Conservation (phyloP, 2,888 invertebrate species). For the Ormyrus rosae region DNA sequence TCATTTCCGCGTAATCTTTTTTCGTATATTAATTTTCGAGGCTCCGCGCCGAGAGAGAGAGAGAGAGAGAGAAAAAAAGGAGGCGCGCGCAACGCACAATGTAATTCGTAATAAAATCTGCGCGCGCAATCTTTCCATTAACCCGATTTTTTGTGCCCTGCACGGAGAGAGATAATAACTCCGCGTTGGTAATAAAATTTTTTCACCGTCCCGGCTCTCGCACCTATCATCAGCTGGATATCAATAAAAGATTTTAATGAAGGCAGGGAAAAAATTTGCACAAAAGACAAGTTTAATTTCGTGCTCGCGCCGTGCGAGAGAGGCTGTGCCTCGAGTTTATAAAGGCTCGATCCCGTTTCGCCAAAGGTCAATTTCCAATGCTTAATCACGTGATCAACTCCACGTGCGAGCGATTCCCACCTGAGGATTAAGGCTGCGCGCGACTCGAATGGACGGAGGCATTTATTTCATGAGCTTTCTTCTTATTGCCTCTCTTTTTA, state of each 20-base stretch:
- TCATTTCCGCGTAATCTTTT: constrained; percentile 15
- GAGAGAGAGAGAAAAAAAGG: neutral
- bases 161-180: neutral
- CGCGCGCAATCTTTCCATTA: constrained; percentile 33
- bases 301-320: neutral
- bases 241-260: constrained; percentile 28
- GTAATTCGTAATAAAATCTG: constrained; percentile 22
- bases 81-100: neutral
- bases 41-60: neutral
- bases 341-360: constrained; percentile 5
- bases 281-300: constrained; percentile 35
- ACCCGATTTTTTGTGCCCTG: constrained; percentile 27
- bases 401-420: no score
- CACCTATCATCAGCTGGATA: neutral
- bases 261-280: constrained; percentile 26
- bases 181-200: constrained; percentile 24
- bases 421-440: no score
- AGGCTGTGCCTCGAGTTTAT: no score
- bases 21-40: neutral
- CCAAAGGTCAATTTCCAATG: constrained; percentile 14
- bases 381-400: neutral
- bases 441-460: no score
- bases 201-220: neutral
- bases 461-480: no score
- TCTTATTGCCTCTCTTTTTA: no score